These are phyloP conservation scores for Iphiclides podalirius DNA, from an alignment of 2,888 invertebrate genomes.

Conservation along the genomic window DNA sequence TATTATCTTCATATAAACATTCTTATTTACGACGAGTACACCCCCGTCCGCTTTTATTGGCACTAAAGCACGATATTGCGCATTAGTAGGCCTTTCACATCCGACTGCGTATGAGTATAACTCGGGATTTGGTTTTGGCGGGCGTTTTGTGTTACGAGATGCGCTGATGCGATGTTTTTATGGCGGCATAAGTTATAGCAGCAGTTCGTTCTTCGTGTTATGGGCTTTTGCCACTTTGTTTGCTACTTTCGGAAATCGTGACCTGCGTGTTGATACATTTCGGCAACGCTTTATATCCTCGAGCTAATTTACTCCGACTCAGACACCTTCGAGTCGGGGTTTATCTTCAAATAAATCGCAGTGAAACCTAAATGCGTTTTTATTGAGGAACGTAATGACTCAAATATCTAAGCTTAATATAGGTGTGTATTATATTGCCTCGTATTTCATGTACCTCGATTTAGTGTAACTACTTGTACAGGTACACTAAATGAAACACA, in stretches of 20 bases:
- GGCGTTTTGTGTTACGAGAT: conserved; percentile 57
- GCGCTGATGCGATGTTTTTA: conserved; percentile 63
- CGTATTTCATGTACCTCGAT: too few relatives aligned
- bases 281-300: background rate
- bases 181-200: conserved; percentile 59
- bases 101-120: conserved; percentile 56
- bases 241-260: conserved; percentile 27
- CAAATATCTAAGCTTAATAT: too few relatives aligned
- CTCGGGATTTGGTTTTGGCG: conserved; percentile 67
- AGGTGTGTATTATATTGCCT: too few relatives aligned
- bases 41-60: conserved; percentile 64
- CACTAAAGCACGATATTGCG: conserved; percentile 72
- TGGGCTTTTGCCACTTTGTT: conserved; percentile 63
- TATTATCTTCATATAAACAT: conserved; percentile 65
- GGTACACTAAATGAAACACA: too few relatives aligned
- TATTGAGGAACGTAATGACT: too few relatives aligned
- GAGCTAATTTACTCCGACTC: background rate
- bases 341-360: background rate
- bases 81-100: conserved; percentile 73
- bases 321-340: background rate
- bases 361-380: too few relatives aligned
- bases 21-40: conserved; percentile 63
- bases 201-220: conserved; percentile 60
- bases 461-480: too few relatives aligned
- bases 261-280: conserved; percentile 17